Base-by-base conservation (phyloP, 92 coral and sea anemone species). In the Epizoanthus scotinus region DNA sequence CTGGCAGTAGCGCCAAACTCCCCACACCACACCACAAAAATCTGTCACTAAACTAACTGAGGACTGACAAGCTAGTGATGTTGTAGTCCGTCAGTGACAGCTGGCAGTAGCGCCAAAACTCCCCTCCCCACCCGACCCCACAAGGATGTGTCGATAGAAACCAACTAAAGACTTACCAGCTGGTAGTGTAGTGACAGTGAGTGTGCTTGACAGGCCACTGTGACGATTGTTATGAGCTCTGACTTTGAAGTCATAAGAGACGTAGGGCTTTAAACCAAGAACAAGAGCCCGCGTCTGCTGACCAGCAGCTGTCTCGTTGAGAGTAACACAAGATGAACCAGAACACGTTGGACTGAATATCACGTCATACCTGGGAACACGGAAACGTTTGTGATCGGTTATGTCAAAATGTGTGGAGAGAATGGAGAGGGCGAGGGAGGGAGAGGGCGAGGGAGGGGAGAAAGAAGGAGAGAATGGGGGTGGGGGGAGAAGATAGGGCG, bases 31-130 rank as follows among this genome's bases (percentile, higher is more conserved):
- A n/a, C n/a, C n/a, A n/a, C n/a, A n/a, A n/a, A 47, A n/a, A n/a
- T n/a, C n/a, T n/a, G n/a, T n/a, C n/a, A n/a, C n/a, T n/a, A 47
- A 7, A n/a, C 36, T 34, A 21, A 5, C 28, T 17, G 18, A 53
- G 55, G 19, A 20, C 90, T 63, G 74, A 91, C 99, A 91, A 70
- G 91, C 84, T 21, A 98, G 90, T 64, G 70, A 66, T n/a, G 99
- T 96, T n/a, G 40, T 34, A 34, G 40, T 47, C 52, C 15, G 9
- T 47, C 1, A 2, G 14, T 47, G 52, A 47, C 12, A 47, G 17
- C 52, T 47, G 52, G 52, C 52, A 47, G 52, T 47, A 47, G 52
- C 17, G 13, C 17, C 52, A 10, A 47, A 47, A 10, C 15, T n/a
- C n/a, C n/a, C n/a, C 50, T 44, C 50, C 40, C 40, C 52, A 47